Evolutionary conservation across 2,888 invertebrate species (phyloP), one percentile per base, ranked within the genome.

Genomic region (Alsophila aescularia): DNA sequence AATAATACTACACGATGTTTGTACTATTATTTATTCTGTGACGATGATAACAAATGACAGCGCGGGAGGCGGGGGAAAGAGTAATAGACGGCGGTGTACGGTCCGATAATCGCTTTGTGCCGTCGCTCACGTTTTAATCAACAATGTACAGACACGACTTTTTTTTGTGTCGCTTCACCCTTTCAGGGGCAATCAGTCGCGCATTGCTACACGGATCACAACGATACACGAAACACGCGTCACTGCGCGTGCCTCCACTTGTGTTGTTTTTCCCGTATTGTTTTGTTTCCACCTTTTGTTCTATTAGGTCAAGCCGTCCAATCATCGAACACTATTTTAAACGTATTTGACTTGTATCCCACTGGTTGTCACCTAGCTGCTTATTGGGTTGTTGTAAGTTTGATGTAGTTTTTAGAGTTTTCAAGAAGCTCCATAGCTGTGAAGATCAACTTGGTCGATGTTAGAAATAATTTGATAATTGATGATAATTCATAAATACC

Each of bases 31-130:
- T n/a, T n/a, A n/a, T n/a, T n/a, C n/a, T n/a, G n/a, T n/a, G n/a
- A n/a, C 24, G 24, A 24, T 24, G 24, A 8, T 5, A 24, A 24
- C 24, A 24, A n/a, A 24, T 24, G 24, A 24, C 1, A 27, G 36
- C 21, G 15, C n/a, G 39, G 24, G 10, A 24, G 14, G 31, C 36
- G 54, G 58, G 59, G 53, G 24, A 2, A 24, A n/a, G 29, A 52
- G 79, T 77, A 78, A 79, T 79, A 82, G 83, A 75, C 72, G 79
- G 64, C 64, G 52, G 61, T 67, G 77, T 72, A 79, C 83, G 87
- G 81, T 84, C 86, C 82, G 83, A 79, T 85, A 85, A 86, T 86
- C 87, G 85, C 89, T 87, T 88, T 87, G 89, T 86, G 67, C 74
- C 66, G 73, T 72, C 71, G 73, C 72, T 77, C 69, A 75, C 70